Percentiles rank a stretch among this genome's conserved stretches.
phyloP scores from a whole-genome alignment of 2,113 vertebrate species.

The Gulo gulo region DNA sequence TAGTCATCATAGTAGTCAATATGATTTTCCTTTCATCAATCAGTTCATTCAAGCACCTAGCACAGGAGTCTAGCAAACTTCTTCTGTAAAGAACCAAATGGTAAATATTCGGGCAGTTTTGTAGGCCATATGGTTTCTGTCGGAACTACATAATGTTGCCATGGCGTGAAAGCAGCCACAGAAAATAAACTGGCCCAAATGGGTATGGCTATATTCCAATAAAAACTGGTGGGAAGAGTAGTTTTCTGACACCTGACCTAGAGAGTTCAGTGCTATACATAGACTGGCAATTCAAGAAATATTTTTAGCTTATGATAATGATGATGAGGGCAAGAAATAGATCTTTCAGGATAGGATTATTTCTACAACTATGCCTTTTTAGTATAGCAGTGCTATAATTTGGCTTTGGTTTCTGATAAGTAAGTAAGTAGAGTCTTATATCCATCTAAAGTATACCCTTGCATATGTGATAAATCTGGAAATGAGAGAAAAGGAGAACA shows the following conservation, averaged over 20 bases:
- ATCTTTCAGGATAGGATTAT: not conserved
- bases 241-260: not conserved
- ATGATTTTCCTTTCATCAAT: not conserved
- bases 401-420: conserved; percentile 14
- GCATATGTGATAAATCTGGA: conserved; percentile 32
- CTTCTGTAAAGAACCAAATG: not conserved
- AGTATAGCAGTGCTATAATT: not conserved
- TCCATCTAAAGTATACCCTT: not conserved
- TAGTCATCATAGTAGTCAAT: not conserved
- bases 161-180: not conserved
- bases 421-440: conserved; percentile 12
- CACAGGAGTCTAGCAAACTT: not conserved
- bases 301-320: not conserved
- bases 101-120: not conserved
- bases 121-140: not conserved
- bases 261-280: not conserved
- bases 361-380: not conserved
- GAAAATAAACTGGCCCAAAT: not conserved
- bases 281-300: not conserved
- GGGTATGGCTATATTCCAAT: not conserved
- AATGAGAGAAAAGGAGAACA: conserved; percentile 14
- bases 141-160: not conserved
- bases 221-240: not conserved
- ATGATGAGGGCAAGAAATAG: not conserved
- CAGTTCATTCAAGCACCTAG: not conserved